phyloP scores from a whole-genome alignment of 2,888 invertebrate species.

The Caenorhabditis imperialis region DNA sequence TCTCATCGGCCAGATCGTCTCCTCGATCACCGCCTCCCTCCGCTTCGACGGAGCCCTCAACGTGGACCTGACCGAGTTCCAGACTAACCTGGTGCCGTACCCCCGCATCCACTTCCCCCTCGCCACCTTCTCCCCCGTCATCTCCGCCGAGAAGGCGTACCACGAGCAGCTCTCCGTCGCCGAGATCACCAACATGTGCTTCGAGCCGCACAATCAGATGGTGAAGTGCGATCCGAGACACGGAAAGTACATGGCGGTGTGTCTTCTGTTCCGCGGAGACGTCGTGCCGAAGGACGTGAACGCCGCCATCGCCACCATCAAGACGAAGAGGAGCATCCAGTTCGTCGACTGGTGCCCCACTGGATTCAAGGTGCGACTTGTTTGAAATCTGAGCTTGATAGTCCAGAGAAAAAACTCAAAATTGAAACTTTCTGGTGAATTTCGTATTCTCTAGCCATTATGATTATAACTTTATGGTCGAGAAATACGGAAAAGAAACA shows the following conservation, averaged over 20 bases:
- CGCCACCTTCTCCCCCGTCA: conserved; percentile 81
- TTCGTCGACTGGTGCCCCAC: conserved; percentile 77
- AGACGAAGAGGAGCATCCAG: conserved; percentile 76
- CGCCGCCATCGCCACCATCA: conserved; percentile 76
- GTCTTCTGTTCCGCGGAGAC: conserved; percentile 79
- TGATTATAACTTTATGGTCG: no score
- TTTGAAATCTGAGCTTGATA: no score
- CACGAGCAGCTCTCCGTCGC: conserved; percentile 82
- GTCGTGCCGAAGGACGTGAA: conserved; percentile 77
- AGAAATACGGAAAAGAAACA: no score
- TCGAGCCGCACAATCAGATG: conserved; percentile 85
- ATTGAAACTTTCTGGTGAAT: no score
- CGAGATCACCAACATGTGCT: conserved; percentile 87
- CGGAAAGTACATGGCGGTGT: conserved; percentile 81
- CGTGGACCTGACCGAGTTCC: conserved; percentile 88
- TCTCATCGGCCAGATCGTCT: conserved; percentile 83
- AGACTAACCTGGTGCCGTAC: conserved; percentile 84
- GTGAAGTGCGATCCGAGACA: conserved; percentile 81
- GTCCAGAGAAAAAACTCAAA: no score
- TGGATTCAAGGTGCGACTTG: conserved; percentile 71
- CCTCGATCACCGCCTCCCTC: conserved; percentile 90
- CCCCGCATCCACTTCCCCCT: conserved; percentile 92
- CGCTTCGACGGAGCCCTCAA: conserved; percentile 91
- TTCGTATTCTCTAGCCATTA: no score
- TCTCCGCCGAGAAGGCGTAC: conserved; percentile 78